These are phyloP conservation scores for Lordiphosa stackelbergi DNA, from an alignment of 1,140 invertebrate genomes.

Conservation along the genomic window DNA sequence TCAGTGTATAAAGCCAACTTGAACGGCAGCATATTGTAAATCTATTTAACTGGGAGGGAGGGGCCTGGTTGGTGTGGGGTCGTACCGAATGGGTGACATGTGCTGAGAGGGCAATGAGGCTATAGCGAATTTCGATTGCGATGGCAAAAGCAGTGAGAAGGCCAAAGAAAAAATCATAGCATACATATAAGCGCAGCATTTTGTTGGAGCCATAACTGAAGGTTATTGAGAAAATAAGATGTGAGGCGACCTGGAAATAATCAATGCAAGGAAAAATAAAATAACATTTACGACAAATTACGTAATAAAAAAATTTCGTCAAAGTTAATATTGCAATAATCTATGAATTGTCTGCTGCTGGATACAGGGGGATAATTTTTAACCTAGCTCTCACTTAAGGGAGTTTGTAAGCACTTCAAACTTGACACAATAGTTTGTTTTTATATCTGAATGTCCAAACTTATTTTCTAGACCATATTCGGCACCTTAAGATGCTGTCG, in stretches of 20 bases:
- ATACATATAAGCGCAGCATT: slow-evolving; percentile 30
- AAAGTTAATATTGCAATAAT: too few species aligned
- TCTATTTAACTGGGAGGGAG: slow-evolving; percentile 33
- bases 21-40: slow-evolving; percentile 54
- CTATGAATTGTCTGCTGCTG: too few species aligned
- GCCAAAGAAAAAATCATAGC: slow-evolving; percentile 11
- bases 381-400: too few species aligned
- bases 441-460: too few species aligned
- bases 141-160: slow-evolving; percentile 12
- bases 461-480: too few species aligned
- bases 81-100: slow-evolving; percentile 26
- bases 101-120: slow-evolving; percentile 27
- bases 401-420: too few species aligned
- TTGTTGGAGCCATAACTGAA: slow-evolving; percentile 16
- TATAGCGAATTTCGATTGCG: slow-evolving; percentile 24
- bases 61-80: slow-evolving; percentile 13
- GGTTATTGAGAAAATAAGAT: background rate
- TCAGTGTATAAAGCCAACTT: slow-evolving; percentile 42
- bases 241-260: too few species aligned
- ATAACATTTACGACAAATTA: background rate
- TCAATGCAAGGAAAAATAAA: background rate
- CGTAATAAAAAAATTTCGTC: too few species aligned
- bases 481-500: too few species aligned
- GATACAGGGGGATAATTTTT: too few species aligned
- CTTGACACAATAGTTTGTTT: too few species aligned